A percentile compares a stretch with the other conserved stretches of the same genome.
These are phyloP conservation scores for Mesembrinibis cayennensis DNA, from an alignment of 2,113 vertebrate genomes.

Conservation along the genomic window DNA sequence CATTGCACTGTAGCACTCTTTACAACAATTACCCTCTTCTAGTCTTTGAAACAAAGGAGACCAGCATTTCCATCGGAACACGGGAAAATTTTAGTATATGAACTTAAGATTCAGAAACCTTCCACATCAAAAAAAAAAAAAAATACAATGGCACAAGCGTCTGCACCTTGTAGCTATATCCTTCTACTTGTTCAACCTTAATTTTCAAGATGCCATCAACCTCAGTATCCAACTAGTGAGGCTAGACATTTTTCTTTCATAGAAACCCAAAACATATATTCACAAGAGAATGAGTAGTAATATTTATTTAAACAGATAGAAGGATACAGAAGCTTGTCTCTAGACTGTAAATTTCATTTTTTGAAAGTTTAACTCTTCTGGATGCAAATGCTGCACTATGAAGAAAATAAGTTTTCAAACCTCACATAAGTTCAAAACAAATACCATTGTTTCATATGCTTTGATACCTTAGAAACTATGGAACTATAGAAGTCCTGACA, in stretches of 20 bases:
- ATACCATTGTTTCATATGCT: neutral
- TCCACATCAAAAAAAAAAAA: neutral
- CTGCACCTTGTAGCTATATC: neutral
- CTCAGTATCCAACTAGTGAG: neutral
- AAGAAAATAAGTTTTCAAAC: neutral
- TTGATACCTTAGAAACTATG: neutral
- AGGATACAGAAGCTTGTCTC: neutral
- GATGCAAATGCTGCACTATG: neutral
- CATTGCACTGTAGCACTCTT: neutral
- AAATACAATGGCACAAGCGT: neutral
- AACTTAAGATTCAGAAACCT: neutral
- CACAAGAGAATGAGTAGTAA: slow-evolving; percentile 17
- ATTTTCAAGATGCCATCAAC: slow-evolving; percentile 3
- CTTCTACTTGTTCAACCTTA: neutral
- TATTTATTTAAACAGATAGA: slow-evolving; percentile 31
- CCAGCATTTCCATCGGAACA: neutral
- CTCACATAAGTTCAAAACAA: neutral
- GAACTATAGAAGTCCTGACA: neutral
- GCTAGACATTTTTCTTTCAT: neutral
- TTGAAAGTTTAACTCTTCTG: neutral
- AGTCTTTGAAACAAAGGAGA: neutral
- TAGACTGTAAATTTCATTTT: neutral
- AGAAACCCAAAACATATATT: neutral
- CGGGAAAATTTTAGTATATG: neutral
- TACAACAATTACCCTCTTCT: neutral